Percentiles rank a stretch among this genome's conserved stretches.
These are phyloP conservation scores for Eumerus sabulonum DNA, from an alignment of 2,888 invertebrate species.

Conservation along the genomic window DNA sequence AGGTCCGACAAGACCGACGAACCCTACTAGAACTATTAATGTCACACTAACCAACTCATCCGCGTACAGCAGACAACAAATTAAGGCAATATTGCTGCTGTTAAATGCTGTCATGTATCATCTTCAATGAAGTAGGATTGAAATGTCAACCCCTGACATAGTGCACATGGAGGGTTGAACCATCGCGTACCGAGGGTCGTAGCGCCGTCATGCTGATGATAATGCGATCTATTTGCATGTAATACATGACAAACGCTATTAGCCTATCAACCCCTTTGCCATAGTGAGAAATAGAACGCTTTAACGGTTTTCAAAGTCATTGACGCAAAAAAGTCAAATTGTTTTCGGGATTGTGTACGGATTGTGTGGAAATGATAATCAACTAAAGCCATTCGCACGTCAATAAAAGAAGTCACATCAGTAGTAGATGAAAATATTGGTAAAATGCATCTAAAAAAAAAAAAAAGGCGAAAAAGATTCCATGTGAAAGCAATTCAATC, in stretches of 20 bases:
- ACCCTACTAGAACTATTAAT: slow-evolving; percentile 62
- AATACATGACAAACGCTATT: slow-evolving; percentile 12
- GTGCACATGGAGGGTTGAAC: slow-evolving; percentile 23
- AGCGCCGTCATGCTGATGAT: slow-evolving; percentile 36
- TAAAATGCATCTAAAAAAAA: slow-evolving; percentile 49
- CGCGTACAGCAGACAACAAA: slow-evolving; percentile 61
- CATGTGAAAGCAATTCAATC: slow-evolving; percentile 54
- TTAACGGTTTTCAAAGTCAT: slow-evolving; percentile 68
- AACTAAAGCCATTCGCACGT: slow-evolving; percentile 24
- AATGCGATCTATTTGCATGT: slow-evolving; percentile 63
- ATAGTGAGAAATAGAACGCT: slow-evolving; percentile 26
- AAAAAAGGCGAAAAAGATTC: neutral
- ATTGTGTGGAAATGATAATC: too few relatives aligned
- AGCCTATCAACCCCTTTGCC: slow-evolving; percentile 33
- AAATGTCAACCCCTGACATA: slow-evolving; percentile 51
- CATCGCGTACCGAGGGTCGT: neutral
- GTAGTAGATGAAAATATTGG: slow-evolving; percentile 50
- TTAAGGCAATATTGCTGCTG: slow-evolving; percentile 65
- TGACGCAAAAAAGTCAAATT: slow-evolving; percentile 70
- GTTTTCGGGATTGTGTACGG: too few relatives aligned
- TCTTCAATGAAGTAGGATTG: slow-evolving; percentile 51
- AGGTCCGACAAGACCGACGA: slow-evolving; percentile 63
- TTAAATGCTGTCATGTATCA: slow-evolving; percentile 66
- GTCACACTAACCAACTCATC: slow-evolving; percentile 70
- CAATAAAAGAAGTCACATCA: slow-evolving; percentile 40